A percentile compares a stretch with the other conserved stretches of the same genome.
Evolutionary conservation across 2,888 invertebrate species (phyloP).

Genomic region (Philonicus albiceps): DNA sequence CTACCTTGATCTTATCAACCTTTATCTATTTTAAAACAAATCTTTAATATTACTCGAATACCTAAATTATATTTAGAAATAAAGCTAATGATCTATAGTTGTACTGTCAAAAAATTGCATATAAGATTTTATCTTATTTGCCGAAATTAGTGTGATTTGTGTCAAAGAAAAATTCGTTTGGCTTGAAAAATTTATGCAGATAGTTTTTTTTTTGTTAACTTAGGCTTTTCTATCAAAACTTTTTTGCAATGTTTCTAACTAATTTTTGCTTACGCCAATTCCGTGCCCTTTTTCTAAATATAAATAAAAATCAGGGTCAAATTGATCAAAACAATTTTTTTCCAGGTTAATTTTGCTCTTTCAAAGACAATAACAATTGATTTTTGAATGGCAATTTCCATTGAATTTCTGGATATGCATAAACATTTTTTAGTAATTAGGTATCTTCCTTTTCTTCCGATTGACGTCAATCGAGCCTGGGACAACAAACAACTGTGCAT

Average conservation of each 20-base stretch:
- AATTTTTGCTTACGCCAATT: not conserved
- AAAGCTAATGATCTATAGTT: no score
- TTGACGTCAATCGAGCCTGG: not conserved
- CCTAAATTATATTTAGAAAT: no score
- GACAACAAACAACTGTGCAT: not conserved
- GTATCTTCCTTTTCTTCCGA: not conserved
- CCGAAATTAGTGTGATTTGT: no score
- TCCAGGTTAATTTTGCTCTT: not conserved
- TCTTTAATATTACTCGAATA: no score
- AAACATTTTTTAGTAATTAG: not conserved
- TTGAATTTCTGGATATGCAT: not conserved
- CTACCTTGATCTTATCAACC: no score
- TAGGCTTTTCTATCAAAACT: not conserved
- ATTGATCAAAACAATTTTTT: not conserved
- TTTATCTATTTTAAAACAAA: no score
- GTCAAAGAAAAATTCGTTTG: no score
- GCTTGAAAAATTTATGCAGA: not conserved
- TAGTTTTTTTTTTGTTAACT: not conserved
- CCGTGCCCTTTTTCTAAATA: not conserved
- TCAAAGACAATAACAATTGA: not conserved
- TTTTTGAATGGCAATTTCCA: not conserved
- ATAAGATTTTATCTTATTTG: no score
- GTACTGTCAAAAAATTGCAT: no score
- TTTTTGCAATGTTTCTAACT: not conserved
- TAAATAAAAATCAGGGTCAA: not conserved